phyloP scores from a whole-genome alignment of 2,888 invertebrate species.

The Eulithis prunata region DNA sequence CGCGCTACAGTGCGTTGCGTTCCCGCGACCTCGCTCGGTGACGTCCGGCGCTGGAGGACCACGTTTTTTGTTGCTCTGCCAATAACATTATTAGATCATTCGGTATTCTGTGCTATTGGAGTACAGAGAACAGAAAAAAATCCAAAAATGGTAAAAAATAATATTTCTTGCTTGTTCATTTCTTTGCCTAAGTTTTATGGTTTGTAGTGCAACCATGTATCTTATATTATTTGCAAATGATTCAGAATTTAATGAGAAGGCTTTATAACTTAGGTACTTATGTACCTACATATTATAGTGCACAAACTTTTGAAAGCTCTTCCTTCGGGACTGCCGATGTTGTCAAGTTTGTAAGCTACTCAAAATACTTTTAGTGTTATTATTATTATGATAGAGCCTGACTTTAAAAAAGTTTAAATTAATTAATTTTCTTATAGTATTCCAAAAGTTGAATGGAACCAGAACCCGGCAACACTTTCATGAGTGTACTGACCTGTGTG shows the following conservation, averaged over 20 bases:
- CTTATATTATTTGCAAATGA: background rate
- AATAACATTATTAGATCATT: slow-evolving; percentile 27
- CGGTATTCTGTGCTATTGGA: no score
- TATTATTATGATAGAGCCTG: no score
- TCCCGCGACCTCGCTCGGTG: slow-evolving; percentile 43
- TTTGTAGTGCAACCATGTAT: background rate
- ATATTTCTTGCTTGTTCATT: no score
- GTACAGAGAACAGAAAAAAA: no score
- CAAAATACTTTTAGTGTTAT: background rate
- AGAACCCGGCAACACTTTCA: background rate
- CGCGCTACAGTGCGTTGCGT: slow-evolving; percentile 59
- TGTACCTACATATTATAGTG: background rate
- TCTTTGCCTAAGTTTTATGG: no score
- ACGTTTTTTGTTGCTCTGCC: slow-evolving; percentile 76
- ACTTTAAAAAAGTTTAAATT: no score
- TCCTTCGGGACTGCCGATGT: background rate
- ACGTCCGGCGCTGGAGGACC: slow-evolving; percentile 55
- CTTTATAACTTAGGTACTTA: background rate
- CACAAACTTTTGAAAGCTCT: slow-evolving; percentile 12
- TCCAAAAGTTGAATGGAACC: no score
- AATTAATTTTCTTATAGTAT: no score
- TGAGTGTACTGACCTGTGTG: slow-evolving; percentile 66
- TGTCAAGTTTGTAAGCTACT: background rate
- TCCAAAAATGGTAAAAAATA: no score
- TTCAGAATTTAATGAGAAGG: background rate